A percentile compares a stretch with the other conserved stretches of the same genome.
Evolutionary conservation across 1,140 invertebrate species (phyloP).

Genomic region (Drosophila punjabiensis): DNA sequence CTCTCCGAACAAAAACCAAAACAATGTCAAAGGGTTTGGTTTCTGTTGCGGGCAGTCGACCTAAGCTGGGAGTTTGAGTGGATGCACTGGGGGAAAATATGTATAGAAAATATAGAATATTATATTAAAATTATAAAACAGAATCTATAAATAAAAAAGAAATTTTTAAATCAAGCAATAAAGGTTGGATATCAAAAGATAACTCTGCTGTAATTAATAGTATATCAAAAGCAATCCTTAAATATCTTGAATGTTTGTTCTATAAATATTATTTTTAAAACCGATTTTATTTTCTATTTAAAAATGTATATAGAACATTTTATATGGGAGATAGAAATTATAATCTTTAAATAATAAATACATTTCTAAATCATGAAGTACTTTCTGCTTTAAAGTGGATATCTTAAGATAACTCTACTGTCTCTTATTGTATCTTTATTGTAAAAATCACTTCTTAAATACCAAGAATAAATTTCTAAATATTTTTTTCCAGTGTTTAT

Average conservation of each 20-base stretch:
- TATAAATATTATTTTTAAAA: neutral
- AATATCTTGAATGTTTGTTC: neutral
- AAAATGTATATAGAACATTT: neutral
- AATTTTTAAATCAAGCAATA: neutral
- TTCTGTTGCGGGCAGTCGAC: constrained; percentile 36
- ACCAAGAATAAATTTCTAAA: too few relatives aligned
- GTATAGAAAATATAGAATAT: neutral
- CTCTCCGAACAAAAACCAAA: constrained; percentile 54
- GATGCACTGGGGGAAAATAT: constrained; percentile 8
- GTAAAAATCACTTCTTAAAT: neutral
- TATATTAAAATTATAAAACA: accelerated
- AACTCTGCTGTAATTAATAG: neutral
- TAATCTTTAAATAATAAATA: neutral
- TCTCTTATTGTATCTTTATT: neutral
- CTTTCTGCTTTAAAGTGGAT: too few relatives aligned
- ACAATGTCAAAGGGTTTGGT: constrained; percentile 78
- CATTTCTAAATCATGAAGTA: neutral
- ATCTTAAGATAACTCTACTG: neutral
- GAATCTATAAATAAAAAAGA: neutral
- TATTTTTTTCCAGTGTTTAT: neutral
- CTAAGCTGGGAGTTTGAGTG: constrained; percentile 19
- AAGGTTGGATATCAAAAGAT: too few relatives aligned
- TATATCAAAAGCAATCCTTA: neutral
- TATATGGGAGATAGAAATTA: neutral
- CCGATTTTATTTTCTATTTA: too few relatives aligned